A percentile compares a stretch with the other conserved stretches of the same genome.
Conservation (phyloP, 30 jellyfish, hydroid and myxozoan species). For the Cassiopea xamachana region DNA sequence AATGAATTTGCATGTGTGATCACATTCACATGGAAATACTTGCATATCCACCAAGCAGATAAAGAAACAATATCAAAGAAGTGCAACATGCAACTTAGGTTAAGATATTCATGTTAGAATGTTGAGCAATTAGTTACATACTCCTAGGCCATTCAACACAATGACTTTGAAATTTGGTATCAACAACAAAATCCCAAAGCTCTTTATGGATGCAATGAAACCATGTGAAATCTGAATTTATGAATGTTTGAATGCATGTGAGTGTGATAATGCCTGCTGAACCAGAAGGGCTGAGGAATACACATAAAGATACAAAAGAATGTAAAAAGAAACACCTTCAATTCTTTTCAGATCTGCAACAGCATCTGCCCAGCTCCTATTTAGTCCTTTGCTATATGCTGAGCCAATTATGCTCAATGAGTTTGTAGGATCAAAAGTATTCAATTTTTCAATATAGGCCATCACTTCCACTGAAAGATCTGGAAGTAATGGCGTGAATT, state of each 20-base stretch:
- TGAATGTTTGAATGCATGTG: background rate
- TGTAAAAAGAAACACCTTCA: slow-evolving; percentile 2
- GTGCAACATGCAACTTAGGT: no score
- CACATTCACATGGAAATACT: no score
- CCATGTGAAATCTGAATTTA: no score
- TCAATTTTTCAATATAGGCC: background rate
- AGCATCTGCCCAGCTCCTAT: slow-evolving; percentile 2
- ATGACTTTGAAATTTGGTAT: no score
- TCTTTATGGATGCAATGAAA: no score
- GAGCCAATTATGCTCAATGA: slow-evolving; percentile 7
- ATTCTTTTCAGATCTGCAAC: background rate
- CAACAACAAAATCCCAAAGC: no score
- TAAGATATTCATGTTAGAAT: no score
- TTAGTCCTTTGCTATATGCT: slow-evolving; percentile 7
- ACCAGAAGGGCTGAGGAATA: background rate
- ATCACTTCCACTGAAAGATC: slow-evolving; percentile 21
- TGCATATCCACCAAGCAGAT: no score
- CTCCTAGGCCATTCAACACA: no score
- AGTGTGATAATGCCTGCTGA: background rate
- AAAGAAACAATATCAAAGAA: no score
- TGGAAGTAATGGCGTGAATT: background rate
- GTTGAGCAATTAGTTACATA: no score
- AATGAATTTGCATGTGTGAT: no score
- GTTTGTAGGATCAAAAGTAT: background rate
- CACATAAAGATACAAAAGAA: background rate